A percentile compares a stretch with the other conserved stretches of the same genome.
phyloP scores from a whole-genome alignment of 2,888 invertebrate species.

The Nemotelus pantherinus region DNA sequence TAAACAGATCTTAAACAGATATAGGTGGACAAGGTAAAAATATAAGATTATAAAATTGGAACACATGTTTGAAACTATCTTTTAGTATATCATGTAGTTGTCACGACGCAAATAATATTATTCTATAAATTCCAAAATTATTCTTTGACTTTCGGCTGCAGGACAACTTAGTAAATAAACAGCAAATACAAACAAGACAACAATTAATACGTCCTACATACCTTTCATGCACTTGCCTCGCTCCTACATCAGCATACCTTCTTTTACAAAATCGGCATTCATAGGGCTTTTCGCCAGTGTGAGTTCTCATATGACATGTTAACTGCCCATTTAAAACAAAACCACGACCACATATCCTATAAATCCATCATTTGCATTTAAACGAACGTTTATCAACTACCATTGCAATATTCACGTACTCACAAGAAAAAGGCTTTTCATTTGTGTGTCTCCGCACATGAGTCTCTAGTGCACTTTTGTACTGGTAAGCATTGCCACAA shows the following conservation, averaged over 20 bases:
- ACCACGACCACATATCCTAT: slow-evolving; percentile 28
- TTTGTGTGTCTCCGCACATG: slow-evolving; percentile 32
- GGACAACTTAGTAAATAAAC: not conserved
- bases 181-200: not conserved
- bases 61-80: no score
- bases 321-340: slow-evolving; percentile 56
- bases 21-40: no score
- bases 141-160: no score
- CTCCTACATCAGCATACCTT: slow-evolving; percentile 62
- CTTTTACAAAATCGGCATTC: slow-evolving; percentile 61
- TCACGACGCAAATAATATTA: no score
- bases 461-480: slow-evolving; percentile 10
- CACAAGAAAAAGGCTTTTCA: slow-evolving; percentile 25
- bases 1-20: no score
- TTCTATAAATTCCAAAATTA: no score
- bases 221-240: slow-evolving; percentile 63
- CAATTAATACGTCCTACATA: slow-evolving; percentile 46
- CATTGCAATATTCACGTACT: not conserved
- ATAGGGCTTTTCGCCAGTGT: slow-evolving; percentile 62
- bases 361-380: not conserved
- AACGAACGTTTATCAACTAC: not conserved
- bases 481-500: slow-evolving; percentile 61
- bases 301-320: slow-evolving; percentile 63
- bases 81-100: no score
- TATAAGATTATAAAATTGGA: no score